Percentiles rank a stretch among this genome's conserved stretches.
Evolutionary conservation across 1,140 invertebrate species (phyloP).

Genomic region (Formica exsecta): DNA sequence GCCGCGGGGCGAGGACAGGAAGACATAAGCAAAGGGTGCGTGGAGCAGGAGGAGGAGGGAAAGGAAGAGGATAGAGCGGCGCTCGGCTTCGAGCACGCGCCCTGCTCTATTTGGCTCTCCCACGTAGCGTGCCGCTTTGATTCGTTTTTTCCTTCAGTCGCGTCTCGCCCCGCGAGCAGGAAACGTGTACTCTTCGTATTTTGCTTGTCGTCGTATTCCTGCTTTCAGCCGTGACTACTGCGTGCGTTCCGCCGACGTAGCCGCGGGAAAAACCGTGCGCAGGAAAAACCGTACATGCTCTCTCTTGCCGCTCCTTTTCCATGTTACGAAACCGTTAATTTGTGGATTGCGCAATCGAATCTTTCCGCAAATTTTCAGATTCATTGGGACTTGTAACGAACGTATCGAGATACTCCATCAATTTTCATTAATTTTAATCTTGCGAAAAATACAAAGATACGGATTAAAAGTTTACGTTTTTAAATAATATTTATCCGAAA

Average conservation of each 20-base stretch:
- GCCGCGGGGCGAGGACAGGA: not conserved
- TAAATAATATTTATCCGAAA: not conserved
- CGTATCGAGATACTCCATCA: not conserved
- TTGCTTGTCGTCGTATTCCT: slow-evolving; percentile 13
- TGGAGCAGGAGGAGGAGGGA: slow-evolving; percentile 3
- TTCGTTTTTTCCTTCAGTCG: slow-evolving; percentile 76
- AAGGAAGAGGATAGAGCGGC: slow-evolving; percentile 67
- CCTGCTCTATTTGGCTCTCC: slow-evolving; percentile 69
- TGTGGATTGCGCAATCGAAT: slow-evolving; percentile 1
- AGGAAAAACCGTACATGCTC: not conserved
- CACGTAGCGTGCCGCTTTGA: slow-evolving; percentile 75
- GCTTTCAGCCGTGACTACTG: not conserved
- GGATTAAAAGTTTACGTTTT: not conserved
- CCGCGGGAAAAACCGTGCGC: slow-evolving; percentile 15
- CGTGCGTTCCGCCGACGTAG: not conserved
- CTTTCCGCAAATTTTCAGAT: not conserved
- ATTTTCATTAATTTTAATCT: slow-evolving; percentile 11
- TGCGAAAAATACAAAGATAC: not conserved
- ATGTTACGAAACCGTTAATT: slow-evolving; percentile 6
- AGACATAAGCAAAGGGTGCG: not conserved
- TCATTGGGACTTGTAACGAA: not conserved
- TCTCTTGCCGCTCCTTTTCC: not conserved
- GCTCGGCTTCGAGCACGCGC: slow-evolving; percentile 73
- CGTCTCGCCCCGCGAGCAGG: slow-evolving; percentile 71
- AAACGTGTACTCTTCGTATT: slow-evolving; percentile 52